These are phyloP conservation scores for Balanococcus diminutus DNA, from an alignment of 2,888 invertebrate species.

Conservation along the genomic window DNA sequence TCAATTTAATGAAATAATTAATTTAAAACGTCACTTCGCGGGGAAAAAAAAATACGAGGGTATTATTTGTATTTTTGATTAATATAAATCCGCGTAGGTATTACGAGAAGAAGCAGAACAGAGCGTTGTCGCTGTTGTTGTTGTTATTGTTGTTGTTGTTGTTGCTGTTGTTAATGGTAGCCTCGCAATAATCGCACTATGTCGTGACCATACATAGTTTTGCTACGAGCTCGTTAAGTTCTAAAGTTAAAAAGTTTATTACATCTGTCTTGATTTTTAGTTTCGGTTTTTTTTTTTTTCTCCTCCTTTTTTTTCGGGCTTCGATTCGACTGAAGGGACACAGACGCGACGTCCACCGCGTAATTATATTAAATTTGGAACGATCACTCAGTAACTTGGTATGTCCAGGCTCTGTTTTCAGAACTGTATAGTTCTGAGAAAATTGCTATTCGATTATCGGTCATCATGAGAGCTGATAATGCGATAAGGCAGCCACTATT, in stretches of 20 bases:
- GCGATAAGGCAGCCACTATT: too few relatives aligned
- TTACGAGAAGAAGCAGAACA: neutral
- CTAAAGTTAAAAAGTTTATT: neutral
- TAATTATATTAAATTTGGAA: too few relatives aligned
- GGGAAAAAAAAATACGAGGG: neutral
- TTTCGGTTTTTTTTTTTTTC: neutral
- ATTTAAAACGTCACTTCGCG: neutral
- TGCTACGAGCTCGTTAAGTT: neutral
- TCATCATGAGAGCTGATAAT: too few relatives aligned
- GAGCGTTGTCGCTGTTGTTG: neutral
- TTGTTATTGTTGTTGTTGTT: neutral
- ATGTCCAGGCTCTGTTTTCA: too few relatives aligned
- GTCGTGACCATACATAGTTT: neutral
- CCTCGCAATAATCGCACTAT: neutral
- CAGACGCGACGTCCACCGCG: too few relatives aligned
- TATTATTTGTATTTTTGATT: neutral
- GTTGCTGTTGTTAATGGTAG: neutral
- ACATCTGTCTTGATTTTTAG: neutral
- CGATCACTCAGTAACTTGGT: too few relatives aligned
- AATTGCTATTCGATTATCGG: too few relatives aligned
- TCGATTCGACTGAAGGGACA: too few relatives aligned
- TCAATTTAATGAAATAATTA: neutral
- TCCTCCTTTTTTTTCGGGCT: too few relatives aligned
- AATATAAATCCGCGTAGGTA: neutral
- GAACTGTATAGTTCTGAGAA: too few relatives aligned